Evolutionary conservation across 2,888 invertebrate genomes (phyloP).

Genomic region (Chrysotoxum bicinctum): DNA sequence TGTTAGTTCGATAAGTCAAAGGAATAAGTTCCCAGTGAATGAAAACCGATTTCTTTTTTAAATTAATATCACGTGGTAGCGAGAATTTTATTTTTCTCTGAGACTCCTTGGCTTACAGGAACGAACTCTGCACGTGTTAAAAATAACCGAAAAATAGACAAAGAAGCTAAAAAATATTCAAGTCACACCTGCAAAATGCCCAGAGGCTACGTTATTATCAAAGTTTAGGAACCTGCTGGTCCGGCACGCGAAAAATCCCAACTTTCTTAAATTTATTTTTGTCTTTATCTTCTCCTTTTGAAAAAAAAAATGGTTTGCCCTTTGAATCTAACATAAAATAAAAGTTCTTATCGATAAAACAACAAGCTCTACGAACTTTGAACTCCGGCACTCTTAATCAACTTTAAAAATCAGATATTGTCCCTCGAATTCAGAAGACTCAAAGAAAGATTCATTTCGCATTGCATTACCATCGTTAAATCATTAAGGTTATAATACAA

Average conservation of each 20-base stretch:
- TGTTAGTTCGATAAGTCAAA: too few species aligned
- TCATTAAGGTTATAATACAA: constrained; percentile 47
- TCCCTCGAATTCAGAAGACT: neutral
- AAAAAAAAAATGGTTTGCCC: neutral
- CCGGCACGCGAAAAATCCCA: too few species aligned
- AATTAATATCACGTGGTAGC: too few species aligned
- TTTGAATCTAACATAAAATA: neutral
- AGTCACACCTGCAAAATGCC: neutral
- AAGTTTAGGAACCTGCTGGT: neutral
- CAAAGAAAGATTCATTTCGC: constrained; percentile 14
- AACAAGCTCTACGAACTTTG: neutral
- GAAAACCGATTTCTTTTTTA: too few species aligned
- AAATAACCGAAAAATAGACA: too few species aligned
- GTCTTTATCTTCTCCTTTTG: neutral
- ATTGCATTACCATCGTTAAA: constrained; percentile 4
- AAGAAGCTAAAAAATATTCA: neutral
- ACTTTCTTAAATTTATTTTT: too few species aligned
- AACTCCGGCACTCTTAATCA: neutral
- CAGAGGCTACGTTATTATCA: neutral
- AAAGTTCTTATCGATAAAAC: neutral
- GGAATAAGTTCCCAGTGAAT: too few species aligned
- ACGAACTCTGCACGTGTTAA: too few species aligned
- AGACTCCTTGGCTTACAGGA: too few species aligned
- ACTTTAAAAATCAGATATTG: neutral
- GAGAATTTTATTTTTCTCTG: too few species aligned